Conservation (phyloP, 1,140 invertebrate genomes). For the Meteorus sp. region DNA sequence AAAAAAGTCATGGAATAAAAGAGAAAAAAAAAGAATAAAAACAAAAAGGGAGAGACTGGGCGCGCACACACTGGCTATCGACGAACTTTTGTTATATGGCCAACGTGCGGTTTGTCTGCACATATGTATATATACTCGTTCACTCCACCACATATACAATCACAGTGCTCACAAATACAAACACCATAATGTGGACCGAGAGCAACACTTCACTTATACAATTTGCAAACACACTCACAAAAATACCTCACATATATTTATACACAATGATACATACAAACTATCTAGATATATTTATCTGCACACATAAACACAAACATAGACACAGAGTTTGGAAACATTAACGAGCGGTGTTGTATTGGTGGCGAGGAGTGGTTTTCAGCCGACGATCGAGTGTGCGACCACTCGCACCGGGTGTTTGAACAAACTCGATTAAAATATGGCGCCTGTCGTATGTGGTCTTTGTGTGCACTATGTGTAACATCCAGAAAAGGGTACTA, state of each 20-base stretch:
- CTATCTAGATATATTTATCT: too few species aligned
- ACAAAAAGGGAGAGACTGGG: background rate
- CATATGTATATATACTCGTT: slow-evolving; percentile 6
- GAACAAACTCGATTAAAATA: slow-evolving; percentile 23
- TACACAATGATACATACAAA: too few species aligned
- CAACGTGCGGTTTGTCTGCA: slow-evolving; percentile 11
- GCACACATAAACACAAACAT: too few species aligned
- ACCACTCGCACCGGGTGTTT: slow-evolving; percentile 15
- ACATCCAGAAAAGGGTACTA: too few species aligned
- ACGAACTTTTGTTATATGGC: slow-evolving; percentile 14
- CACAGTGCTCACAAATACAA: background rate
- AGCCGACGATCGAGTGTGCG: slow-evolving; percentile 15
- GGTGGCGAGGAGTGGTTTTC: slow-evolving; percentile 12
- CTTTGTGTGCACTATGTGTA: background rate
- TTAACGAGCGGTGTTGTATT: slow-evolving; percentile 16
- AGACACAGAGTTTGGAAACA: slow-evolving; percentile 20
- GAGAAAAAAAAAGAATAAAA: background rate
- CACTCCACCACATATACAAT: slow-evolving; percentile 1
- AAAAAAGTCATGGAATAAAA: background rate
- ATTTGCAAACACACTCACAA: too few species aligned
- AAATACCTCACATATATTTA: too few species aligned
- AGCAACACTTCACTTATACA: too few species aligned
- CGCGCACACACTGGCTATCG: too few species aligned
- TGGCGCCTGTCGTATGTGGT: slow-evolving; percentile 9
- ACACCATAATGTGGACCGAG: too few species aligned